Evolutionary conservation across 1,140 invertebrate genomes (phyloP), one percentile per base, ranked within the genome.

Genomic region (Proctacanthus coquilletti): DNA sequence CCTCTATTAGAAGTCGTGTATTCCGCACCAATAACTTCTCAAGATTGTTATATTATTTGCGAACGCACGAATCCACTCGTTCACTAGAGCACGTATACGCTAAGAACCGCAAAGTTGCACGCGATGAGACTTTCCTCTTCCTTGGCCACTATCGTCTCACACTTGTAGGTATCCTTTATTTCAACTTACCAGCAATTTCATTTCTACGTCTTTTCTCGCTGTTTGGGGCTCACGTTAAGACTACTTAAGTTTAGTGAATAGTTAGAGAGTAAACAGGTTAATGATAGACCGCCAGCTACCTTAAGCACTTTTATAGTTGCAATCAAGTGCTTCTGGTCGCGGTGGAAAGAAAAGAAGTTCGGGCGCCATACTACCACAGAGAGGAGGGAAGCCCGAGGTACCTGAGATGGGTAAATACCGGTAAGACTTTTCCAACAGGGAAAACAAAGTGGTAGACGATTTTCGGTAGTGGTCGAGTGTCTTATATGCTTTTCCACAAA

Each of bases 251-350:
- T 25, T 25, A 25, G 49, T 49, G 47, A 38, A 39, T 45, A 39
- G 43, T 44, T 55, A 39, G 45, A 53, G 48, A 56, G 55, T 57
- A 51, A 57, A 58, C 55, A 50, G 49, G 49, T 58, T 49, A 58
- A 58, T 58, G 55, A 58, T 58, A 47, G 46, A 44, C 49, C 49
- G 40, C 53, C 45, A 51, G 43, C 41, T 41, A 40, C 42, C 43
- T 44, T 32, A 36, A 41, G 41, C 45, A 52, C 47, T 57, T 58
- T 55, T 58, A 58, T 58, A 58, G 51, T 55, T 50, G n/a, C n/a
- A n/a, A n/a, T n/a, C n/a, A n/a, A n/a, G n/a, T n/a, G n/a, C n/a
- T n/a, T n/a, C n/a, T n/a, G n/a, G n/a, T n/a, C n/a, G n/a, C n/a
- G n/a, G n/a, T n/a, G n/a, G n/a, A n/a, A n/a, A n/a, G n/a, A n/a